phyloP scores from a whole-genome alignment of 2,797 vertebrate genomes.

The Sebastes jordani region DNA sequence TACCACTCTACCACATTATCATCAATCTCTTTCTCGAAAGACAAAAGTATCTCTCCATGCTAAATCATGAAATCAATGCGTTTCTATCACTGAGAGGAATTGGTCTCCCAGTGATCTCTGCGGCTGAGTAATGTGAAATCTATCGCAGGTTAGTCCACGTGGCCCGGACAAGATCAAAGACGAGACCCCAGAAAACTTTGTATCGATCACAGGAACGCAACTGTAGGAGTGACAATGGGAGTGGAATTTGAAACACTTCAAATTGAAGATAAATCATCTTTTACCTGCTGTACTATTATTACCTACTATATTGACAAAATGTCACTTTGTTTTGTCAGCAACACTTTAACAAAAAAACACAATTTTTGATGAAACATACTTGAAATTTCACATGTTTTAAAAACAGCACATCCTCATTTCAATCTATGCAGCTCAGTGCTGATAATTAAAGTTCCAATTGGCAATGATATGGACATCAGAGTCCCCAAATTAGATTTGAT shows the following conservation, averaged over 20 bases:
- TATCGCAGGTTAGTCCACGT: constrained; percentile 67
- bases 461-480: not conserved
- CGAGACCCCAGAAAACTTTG: constrained; percentile 69
- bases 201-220: constrained; percentile 58
- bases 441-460: not conserved
- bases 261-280: constrained; percentile 16
- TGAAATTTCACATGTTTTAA: not conserved
- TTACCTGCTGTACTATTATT: not conserved
- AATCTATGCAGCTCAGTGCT: not conserved
- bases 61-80: constrained; percentile 74
- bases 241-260: constrained; percentile 27
- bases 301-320: not conserved
- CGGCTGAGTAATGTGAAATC: constrained; percentile 78
- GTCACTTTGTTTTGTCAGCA: not conserved
- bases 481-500: not conserved
- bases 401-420: not conserved
- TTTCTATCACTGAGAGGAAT: constrained; percentile 70
- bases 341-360: not conserved
- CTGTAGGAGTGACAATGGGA: constrained; percentile 18
- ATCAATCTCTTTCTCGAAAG: constrained; percentile 73
- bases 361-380: not conserved
- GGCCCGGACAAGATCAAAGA: constrained; percentile 69
- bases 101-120: constrained; percentile 61
- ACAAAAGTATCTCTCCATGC: constrained; percentile 73
- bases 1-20: constrained; percentile 72